Evolutionary conservation across 2,113 vertebrate species (phyloP).

Genomic region (Progne subis): DNA sequence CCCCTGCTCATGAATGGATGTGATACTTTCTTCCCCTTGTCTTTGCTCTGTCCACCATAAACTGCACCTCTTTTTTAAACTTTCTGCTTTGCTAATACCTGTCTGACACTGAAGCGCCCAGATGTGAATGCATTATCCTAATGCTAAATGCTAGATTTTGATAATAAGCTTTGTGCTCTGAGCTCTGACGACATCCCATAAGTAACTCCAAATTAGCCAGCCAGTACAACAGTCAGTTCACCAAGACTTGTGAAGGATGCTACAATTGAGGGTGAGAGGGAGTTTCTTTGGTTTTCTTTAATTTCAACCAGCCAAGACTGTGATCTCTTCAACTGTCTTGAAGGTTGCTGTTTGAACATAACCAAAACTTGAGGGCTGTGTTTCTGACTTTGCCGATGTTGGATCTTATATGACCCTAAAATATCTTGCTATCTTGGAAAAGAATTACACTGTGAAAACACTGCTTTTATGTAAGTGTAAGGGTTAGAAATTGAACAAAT

Average conservation of each 20-base stretch:
- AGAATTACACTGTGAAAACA: not conserved
- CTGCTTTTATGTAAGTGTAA: not conserved
- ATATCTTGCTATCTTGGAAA: not conserved
- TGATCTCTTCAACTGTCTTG: not conserved
- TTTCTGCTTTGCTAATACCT: not conserved
- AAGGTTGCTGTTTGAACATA: not conserved
- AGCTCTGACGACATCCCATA: not conserved
- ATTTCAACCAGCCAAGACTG: not conserved
- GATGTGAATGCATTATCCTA: not conserved
- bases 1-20: not conserved
- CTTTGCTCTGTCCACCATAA: not conserved
- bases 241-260: not conserved
- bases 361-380: not conserved
- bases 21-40: not conserved
- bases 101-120: not conserved
- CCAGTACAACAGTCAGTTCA: fast-evolving
- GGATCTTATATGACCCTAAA: not conserved
- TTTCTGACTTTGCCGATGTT: not conserved
- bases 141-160: not conserved
- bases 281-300: not conserved
- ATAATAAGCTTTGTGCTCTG: not conserved
- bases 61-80: not conserved
- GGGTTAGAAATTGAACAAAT: not conserved
- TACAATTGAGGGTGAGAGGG: not conserved
- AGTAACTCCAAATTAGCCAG: not conserved